phyloP scores from a whole-genome alignment of 2,113 vertebrate species.

The human region GRCh38 chr6:92003501-92004000 shows the following conservation, averaged over 20 bases:
- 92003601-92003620: neutral
- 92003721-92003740: neutral
- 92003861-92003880: neutral
- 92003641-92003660: neutral
- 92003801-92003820: neutral
- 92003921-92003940: neutral
- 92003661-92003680: neutral
- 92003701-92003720: neutral
- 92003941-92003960: slow-evolving; percentile 1
- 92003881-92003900: neutral
- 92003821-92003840: neutral
- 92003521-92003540: neutral
- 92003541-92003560: neutral
- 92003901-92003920: neutral
- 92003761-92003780: neutral
- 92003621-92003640: neutral
- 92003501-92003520: neutral
- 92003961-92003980: neutral
- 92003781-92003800: neutral
- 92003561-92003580: neutral
- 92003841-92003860: neutral
- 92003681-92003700: neutral
- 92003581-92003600: neutral
- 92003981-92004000: neutral
- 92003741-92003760: neutral